Evolutionary conservation across 2,113 vertebrate species (phyloP), one percentile per base, ranked within the genome.

Genomic region (Dunckerocampus dactyliophorus): DNA sequence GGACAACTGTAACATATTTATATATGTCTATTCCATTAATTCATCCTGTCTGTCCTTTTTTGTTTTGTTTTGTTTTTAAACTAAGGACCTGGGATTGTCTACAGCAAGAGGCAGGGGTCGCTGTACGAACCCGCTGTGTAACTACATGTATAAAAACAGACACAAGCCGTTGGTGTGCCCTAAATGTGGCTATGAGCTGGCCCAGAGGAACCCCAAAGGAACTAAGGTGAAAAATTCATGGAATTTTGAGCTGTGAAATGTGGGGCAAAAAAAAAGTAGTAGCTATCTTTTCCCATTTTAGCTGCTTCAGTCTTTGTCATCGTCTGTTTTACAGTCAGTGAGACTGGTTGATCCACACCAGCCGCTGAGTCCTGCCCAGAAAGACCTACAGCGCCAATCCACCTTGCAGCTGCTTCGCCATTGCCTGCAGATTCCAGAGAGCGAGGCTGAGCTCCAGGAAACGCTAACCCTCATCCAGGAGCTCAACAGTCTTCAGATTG

Each of bases 141-240:
- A 90, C 74, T 99, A 95, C 0, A 89, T 98, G 59, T 98, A 98
- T 52, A 98, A 97, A 63, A 99, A 99, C 87, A 90, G 97, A 57
- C 95, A 99, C 81, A 99, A 99, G 75, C 97, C 97, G 2, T 87
- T 89, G 0, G 58, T 92, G 76, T 99, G 97, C 56, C 97, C 97
- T 13, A 94, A 86, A 81, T 99, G 97, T 60, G 95, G 95, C 62
- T 94, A 89, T 65, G 93, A 93, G 71, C 91, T 99, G 79, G 79
- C 90, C 80, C 95, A 92, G 88, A 94, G 93, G 82, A 83, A 82
- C 28, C 77, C 88, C 76, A 94, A 93, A 86, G 90, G 46, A 46
- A 8, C 65, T 24, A 87, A 88, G 79, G 87, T 87, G 8, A 79
- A 67, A 34, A 13, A 6, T 43, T 43, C 13, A 43, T 43, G 13